Conservation (phyloP, 1,140 invertebrate genomes). For the Euglossa dilemma region DNA sequence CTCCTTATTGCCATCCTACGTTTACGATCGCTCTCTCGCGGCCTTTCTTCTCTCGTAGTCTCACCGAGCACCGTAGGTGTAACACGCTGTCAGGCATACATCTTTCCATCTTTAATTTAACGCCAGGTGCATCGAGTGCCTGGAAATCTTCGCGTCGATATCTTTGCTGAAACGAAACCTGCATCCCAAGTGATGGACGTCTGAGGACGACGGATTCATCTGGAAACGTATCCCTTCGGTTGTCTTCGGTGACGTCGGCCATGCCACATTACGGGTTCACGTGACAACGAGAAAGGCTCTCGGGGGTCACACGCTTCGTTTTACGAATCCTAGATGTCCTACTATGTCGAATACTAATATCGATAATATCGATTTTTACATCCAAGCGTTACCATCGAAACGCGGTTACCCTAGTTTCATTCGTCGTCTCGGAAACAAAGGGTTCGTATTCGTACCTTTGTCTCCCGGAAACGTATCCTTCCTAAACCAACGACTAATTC, state of each 20-base stretch:
- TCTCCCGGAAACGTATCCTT: too few species aligned
- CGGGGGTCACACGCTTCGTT: not conserved
- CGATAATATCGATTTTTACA: too few species aligned
- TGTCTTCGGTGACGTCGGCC: too few species aligned
- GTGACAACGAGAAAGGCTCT: too few species aligned
- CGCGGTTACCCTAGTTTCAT: too few species aligned
- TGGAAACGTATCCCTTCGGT: not conserved
- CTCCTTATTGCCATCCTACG: conserved; percentile 22
- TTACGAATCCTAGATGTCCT: not conserved
- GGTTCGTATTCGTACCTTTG: not conserved
- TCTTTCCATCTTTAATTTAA: conserved; percentile 23
- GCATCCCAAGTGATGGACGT: not conserved
- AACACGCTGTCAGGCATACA: not conserved
- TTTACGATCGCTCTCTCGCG: not conserved
- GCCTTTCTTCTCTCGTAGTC: not conserved
- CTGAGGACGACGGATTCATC: not conserved
- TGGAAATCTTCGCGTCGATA: not conserved
- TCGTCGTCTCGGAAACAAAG: too few species aligned
- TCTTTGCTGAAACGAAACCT: not conserved
- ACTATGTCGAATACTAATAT: not conserved
- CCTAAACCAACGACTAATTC: not conserved
- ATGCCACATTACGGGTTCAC: too few species aligned
- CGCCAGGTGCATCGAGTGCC: conserved; percentile 28
- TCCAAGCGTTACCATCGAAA: too few species aligned
- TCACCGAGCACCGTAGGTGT: conserved; percentile 7